Conservation (phyloP, 2,888 invertebrate species). For the Xestobium rufovillosum region DNA sequence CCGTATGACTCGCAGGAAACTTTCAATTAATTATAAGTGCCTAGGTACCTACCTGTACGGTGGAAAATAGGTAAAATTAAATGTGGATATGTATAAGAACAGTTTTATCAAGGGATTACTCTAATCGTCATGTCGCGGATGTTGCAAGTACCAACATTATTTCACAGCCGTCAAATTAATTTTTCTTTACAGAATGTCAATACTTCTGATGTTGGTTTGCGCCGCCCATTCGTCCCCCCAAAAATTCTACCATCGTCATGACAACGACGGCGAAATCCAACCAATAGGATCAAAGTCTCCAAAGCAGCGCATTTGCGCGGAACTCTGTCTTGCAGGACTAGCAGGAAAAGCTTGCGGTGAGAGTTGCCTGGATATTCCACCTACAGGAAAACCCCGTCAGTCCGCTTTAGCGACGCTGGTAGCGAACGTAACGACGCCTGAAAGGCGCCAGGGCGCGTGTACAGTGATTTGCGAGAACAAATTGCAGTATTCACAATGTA, state of each 20-base stretch:
- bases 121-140: too few species aligned
- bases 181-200: slow-evolving; percentile 37
- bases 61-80: too few species aligned
- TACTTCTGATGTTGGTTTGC: slow-evolving; percentile 26
- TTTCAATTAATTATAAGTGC: too few species aligned
- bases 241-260: slow-evolving; percentile 25
- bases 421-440: slow-evolving; percentile 11
- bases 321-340: slow-evolving; percentile 42
- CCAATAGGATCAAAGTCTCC: slow-evolving; percentile 37
- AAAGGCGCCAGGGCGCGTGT: slow-evolving; percentile 49
- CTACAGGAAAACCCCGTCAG: slow-evolving; percentile 42
- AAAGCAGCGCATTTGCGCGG: slow-evolving; percentile 41
- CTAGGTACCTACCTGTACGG: too few species aligned
- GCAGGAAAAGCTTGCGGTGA: slow-evolving; percentile 51
- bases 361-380: slow-evolving; percentile 47
- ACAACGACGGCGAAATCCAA: slow-evolving; percentile 29
- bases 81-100: too few species aligned
- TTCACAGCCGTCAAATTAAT: too few species aligned
- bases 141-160: too few species aligned
- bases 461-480: slow-evolving; percentile 53
- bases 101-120: too few species aligned
- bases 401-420: slow-evolving; percentile 16
- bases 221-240: slow-evolving; percentile 20
- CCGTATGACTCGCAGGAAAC: too few species aligned
- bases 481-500: slow-evolving; percentile 54